Evolutionary conservation across 2,113 vertebrate species (phyloP), one percentile per base, ranked within the genome.

Genomic region (Planiliza haematocheilus): DNA sequence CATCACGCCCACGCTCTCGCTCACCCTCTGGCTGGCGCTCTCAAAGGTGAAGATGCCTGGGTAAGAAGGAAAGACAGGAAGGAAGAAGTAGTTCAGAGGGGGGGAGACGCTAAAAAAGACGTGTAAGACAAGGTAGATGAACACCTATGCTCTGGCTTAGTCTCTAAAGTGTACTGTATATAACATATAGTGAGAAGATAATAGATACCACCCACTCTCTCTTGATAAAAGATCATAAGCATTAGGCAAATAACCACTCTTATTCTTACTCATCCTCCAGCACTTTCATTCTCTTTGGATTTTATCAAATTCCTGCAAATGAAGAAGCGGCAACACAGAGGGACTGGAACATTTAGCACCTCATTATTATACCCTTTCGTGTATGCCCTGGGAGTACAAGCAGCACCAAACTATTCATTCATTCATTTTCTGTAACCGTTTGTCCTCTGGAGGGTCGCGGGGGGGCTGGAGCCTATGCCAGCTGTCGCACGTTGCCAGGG

Each of bases 41-140:
- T 95, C 95, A 7, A 96, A 95, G 21, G 94, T 94, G 73, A 96
- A 96, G 71, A 95, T 94, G 42, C 95, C 95, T 52, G 82, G 79
- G 12, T 87, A 64, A 49, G 55, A 63, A 61, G 21, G 37, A 45
- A 7, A 63, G 12, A 45, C 11, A 55, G 20, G 60, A 37, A 45
- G 14, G n/a, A 18, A 17, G 13, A 6, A 12, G 48, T 0, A n/a
- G 10, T 24, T 51, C 34, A 60, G 7, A 7, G 8, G 45, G 18
- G 21, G n/a, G 62, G 52, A 51, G 55, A 49, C 39, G 37, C 9
- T 48, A 50, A 34, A 55, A 61, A 45, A 45, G 77, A 74, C 9
- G 17, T 52, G 38, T 58, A 20, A 43, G 52, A 72, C 24, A 37
- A 53, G 56, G 36, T 9, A 77, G 42, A 71, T 36, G 3, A 74